phyloP scores from a whole-genome alignment of 2,888 invertebrate species.

The Macroteleia sp. region DNA sequence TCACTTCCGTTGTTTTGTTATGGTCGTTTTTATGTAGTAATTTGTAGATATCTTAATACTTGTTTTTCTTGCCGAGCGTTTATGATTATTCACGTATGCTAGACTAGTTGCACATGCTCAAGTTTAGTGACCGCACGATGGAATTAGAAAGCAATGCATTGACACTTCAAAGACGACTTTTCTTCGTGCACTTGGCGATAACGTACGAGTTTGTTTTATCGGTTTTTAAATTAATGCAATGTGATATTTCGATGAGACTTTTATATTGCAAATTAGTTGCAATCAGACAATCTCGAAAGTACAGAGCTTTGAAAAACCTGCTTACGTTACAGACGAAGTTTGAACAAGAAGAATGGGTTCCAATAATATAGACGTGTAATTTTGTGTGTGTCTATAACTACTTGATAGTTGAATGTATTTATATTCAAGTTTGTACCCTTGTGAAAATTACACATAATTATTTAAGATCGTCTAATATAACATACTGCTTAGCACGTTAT shows the following conservation, averaged over 20 bases:
- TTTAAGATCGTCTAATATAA: neutral
- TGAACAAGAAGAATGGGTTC: too few species aligned
- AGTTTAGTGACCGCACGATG: constrained; percentile 64
- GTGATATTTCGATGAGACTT: constrained; percentile 11
- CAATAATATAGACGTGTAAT: too few species aligned
- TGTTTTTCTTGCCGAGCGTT: neutral
- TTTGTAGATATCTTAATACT: too few species aligned
- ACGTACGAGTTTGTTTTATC: constrained; percentile 37
- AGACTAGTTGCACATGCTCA: constrained; percentile 49
- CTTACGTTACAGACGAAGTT: too few species aligned
- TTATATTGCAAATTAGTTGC: constrained; percentile 23
- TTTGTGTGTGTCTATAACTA: too few species aligned
- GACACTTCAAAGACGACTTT: constrained; percentile 62
- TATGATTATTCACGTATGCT: constrained; percentile 15
- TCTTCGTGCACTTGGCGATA: constrained; percentile 51
- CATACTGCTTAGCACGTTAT: neutral
- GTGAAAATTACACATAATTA: constrained; percentile 19
- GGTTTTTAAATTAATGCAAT: constrained; percentile 25
- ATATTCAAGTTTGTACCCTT: too few species aligned
- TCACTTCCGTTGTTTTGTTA: too few species aligned
- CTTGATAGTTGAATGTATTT: too few species aligned
- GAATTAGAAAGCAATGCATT: constrained; percentile 66
- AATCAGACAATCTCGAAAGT: constrained; percentile 32
- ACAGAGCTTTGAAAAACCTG: too few species aligned
- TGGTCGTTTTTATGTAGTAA: too few species aligned